These are phyloP conservation scores for Perognathus longimembris DNA, from an alignment of 2,113 vertebrate species.

Conservation along the genomic window DNA sequence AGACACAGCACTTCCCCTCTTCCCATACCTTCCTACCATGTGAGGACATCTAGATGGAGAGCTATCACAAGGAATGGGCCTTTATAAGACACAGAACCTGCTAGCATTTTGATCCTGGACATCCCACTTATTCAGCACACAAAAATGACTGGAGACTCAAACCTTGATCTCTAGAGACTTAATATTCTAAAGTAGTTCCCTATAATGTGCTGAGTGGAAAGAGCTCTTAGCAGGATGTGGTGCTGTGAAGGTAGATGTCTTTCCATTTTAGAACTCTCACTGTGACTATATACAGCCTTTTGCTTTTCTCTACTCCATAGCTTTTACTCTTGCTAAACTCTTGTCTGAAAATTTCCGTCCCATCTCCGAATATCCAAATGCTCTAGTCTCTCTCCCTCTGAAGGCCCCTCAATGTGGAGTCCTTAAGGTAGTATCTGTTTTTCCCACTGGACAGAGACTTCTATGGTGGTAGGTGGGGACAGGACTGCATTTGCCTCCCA, in stretches of 20 bases:
- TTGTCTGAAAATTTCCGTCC: not conserved
- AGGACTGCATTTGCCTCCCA: not conserved
- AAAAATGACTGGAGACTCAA: not conserved
- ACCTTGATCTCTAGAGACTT: not conserved
- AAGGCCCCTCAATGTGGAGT: not conserved
- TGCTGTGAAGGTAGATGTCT: not conserved
- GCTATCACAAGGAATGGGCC: not conserved
- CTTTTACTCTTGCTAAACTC: not conserved
- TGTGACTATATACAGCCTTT: not conserved
- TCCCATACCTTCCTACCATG: not conserved
- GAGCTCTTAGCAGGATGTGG: not conserved
- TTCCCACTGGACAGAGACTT: not conserved
- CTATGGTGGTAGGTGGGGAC: not conserved
- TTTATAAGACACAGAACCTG: not conserved
- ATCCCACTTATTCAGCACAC: not conserved
- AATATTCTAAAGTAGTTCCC: not conserved
- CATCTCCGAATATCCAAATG: not conserved
- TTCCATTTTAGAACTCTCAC: not conserved
- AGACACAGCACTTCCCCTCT: not conserved
- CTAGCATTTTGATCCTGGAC: not conserved
- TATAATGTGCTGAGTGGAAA: not conserved
- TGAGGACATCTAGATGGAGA: not conserved
- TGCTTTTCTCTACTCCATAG: not conserved
- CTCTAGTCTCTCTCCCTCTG: too few relatives aligned
- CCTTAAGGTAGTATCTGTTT: not conserved